These are phyloP conservation scores for Noturus placidus DNA, from an alignment of 2,113 vertebrate genomes.

Conservation along the genomic window DNA sequence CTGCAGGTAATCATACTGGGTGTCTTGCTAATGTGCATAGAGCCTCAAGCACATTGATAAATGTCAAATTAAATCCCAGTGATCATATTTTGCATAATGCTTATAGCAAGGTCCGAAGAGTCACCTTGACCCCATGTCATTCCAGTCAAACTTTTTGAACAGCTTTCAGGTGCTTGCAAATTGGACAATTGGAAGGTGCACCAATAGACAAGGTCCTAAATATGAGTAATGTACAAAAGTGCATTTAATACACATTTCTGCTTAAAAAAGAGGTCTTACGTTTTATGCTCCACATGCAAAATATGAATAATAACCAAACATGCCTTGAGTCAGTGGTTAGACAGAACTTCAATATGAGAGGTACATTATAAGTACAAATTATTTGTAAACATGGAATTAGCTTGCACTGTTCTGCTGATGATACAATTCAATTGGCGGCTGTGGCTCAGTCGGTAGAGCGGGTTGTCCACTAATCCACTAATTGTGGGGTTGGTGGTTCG, in stretches of 20 bases:
- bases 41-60: slow-evolving; percentile 46
- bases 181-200: not conserved
- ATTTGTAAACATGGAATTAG: too few relatives aligned
- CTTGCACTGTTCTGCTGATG: too few relatives aligned
- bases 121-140: slow-evolving; percentile 50
- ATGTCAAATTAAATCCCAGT: slow-evolving; percentile 51
- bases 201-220: not conserved
- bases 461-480: too few relatives aligned
- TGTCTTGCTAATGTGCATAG: slow-evolving; percentile 24
- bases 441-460: too few relatives aligned
- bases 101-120: slow-evolving; percentile 35
- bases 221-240: not conserved
- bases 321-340: not conserved
- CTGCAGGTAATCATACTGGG: not conserved
- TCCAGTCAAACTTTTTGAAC: slow-evolving; percentile 42
- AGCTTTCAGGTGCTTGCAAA: not conserved
- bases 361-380: not conserved
- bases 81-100: slow-evolving; percentile 45
- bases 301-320: not conserved
- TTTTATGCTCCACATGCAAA: not conserved
- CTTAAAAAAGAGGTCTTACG: not conserved
- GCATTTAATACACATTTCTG: not conserved
- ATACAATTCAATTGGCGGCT: too few relatives aligned
- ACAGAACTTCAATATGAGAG: not conserved
- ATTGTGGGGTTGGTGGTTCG: too few relatives aligned